A percentile compares a stretch with the other conserved stretches of the same genome.
phyloP scores from a whole-genome alignment of 2,797 vertebrate genomes.

The Decapterus maruadsi region DNA sequence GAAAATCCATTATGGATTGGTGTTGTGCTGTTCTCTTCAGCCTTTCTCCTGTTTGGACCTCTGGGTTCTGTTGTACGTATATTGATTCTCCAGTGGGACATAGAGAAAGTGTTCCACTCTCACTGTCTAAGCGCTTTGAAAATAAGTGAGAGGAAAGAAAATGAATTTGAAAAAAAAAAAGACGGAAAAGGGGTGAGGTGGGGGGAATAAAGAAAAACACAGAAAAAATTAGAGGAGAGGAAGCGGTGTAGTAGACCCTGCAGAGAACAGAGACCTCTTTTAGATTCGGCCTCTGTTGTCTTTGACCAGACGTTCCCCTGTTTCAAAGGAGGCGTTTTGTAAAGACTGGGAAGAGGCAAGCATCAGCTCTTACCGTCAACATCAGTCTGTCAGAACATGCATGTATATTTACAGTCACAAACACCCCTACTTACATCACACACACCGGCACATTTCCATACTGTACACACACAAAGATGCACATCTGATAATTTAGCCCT shows the following conservation, averaged over 20 bases:
- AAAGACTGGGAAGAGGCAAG: constrained; percentile 23
- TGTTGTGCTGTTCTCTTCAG: constrained; percentile 68
- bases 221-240: not conserved
- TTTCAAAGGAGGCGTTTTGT: constrained; percentile 46
- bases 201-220: not conserved
- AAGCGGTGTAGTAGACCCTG: constrained; percentile 1
- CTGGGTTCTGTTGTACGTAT: constrained; percentile 70
- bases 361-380: constrained; percentile 25
- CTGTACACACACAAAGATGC: constrained; percentile 35
- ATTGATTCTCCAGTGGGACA: constrained; percentile 64
- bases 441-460: constrained; percentile 9
- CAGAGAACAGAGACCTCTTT: constrained; percentile 29
- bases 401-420: constrained; percentile 33
- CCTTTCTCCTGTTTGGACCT: constrained; percentile 74
- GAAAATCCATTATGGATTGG: constrained; percentile 79
- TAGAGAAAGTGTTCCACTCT: constrained; percentile 10
- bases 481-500: constrained; percentile 60
- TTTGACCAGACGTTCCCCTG: constrained; percentile 33
- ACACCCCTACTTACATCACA: not conserved
- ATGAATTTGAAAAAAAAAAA: constrained; percentile 26
- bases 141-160: constrained; percentile 48
- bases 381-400: constrained; percentile 26
- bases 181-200: not conserved
- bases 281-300: constrained; percentile 25
- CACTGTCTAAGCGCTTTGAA: constrained; percentile 48